Conservation (phyloP, 1,140 invertebrate genomes). For the Drosophila lini region DNA sequence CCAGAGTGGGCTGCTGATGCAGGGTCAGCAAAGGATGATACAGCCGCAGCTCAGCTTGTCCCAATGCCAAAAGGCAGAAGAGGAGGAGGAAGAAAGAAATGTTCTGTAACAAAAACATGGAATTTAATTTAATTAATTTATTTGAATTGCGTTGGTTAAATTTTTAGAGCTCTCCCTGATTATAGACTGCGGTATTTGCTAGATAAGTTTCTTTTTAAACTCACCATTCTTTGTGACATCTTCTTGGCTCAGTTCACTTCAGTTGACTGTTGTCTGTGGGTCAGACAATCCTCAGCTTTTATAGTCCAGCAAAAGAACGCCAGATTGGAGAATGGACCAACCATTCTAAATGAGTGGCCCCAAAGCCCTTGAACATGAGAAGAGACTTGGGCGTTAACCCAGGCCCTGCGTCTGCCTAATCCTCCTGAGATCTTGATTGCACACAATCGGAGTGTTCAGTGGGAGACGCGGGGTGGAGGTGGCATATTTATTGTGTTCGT, state of each 20-base stretch:
- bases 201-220: background rate
- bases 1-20: conserved; percentile 31
- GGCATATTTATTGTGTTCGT: conserved; percentile 54
- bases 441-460: conserved; percentile 12
- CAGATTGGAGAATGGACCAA: conserved; percentile 29
- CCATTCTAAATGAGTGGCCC: conserved; percentile 50
- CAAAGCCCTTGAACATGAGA: conserved; percentile 55
- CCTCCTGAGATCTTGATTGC: conserved; percentile 59
- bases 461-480: background rate
- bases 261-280: conserved; percentile 30
- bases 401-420: conserved; percentile 34
- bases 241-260: conserved; percentile 33
- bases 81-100: background rate
- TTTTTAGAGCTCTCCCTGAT: no score
- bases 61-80: conserved; percentile 17
- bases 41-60: conserved; percentile 17
- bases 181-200: background rate
- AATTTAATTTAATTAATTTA: background rate
- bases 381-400: conserved; percentile 31
- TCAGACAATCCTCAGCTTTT: conserved; percentile 32
- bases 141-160: no score
- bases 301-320: conserved; percentile 38
- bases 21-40: conserved; percentile 44
- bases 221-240: conserved; percentile 50
- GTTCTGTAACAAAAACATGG: conserved; percentile 2